phyloP scores from a whole-genome alignment of 2,797 vertebrate genomes.

The Moxostoma hubbsi region DNA sequence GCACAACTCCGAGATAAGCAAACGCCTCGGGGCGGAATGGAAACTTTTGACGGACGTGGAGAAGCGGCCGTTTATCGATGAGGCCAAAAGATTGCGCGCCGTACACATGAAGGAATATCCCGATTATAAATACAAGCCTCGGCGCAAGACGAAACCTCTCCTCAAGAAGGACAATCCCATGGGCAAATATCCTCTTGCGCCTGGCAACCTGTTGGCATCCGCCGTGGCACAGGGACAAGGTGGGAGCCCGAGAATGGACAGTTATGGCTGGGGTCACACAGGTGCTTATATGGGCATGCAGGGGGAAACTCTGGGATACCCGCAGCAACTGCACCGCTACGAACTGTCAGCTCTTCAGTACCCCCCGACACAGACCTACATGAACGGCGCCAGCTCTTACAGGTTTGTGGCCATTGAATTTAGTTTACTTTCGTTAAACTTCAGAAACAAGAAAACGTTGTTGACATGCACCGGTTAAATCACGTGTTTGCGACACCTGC shows the following conservation, averaged over 20 bases:
- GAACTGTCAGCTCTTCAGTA: slow-evolving; percentile 80
- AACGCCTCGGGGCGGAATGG: slow-evolving; percentile 87
- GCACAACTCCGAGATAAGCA: slow-evolving; percentile 92
- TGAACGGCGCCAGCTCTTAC: slow-evolving; percentile 78
- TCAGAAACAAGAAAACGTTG: too few relatives aligned
- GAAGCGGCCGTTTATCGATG: slow-evolving; percentile 89
- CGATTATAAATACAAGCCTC: slow-evolving; percentile 89
- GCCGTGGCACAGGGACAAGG: slow-evolving; percentile 70
- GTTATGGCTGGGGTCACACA: slow-evolving; percentile 79
- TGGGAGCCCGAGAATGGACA: slow-evolving; percentile 77
- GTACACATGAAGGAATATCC: slow-evolving; percentile 88
- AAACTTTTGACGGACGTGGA: slow-evolving; percentile 83
- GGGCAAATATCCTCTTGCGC: slow-evolving; percentile 74
- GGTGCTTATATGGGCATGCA: slow-evolving; percentile 78
- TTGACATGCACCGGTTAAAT: too few relatives aligned
- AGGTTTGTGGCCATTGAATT: slow-evolving; percentile 68
- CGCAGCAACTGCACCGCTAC: slow-evolving; percentile 80
- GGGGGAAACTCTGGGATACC: slow-evolving; percentile 78
- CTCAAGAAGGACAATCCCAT: slow-evolving; percentile 69
- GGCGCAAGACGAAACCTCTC: slow-evolving; percentile 82
- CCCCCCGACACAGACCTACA: slow-evolving; percentile 77
- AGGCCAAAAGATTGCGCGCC: slow-evolving; percentile 85
- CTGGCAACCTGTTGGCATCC: slow-evolving; percentile 73
- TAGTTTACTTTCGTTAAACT: too few relatives aligned
- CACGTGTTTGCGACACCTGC: too few relatives aligned